phyloP scores from a whole-genome alignment of 2,113 vertebrate genomes.

The Oceanites oceanicus region DNA sequence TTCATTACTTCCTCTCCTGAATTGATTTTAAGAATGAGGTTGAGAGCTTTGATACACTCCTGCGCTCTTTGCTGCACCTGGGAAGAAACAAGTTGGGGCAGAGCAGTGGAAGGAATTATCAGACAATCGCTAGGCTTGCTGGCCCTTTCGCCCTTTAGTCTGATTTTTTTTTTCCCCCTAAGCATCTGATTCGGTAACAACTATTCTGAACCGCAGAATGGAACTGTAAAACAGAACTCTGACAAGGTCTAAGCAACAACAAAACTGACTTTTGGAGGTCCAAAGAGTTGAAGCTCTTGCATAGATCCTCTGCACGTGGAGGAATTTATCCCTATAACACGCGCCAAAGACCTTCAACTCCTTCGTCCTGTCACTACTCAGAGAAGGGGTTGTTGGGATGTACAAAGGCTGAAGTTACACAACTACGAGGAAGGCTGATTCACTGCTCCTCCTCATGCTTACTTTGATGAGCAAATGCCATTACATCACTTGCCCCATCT shows the following conservation, averaged over 20 bases:
- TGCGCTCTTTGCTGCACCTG: conserved; percentile 87
- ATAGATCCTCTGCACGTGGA: rapidly evolving
- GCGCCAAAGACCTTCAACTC: background rate
- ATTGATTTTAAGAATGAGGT: conserved; percentile 82
- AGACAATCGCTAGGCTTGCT: background rate
- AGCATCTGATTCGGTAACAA: rapidly evolving
- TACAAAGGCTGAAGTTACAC: background rate
- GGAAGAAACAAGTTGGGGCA: background rate
- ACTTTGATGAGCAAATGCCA: background rate
- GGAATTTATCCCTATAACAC: background rate
- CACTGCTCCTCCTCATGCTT: background rate
- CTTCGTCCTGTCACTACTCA: rapidly evolving
- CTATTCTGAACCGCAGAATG: background rate
- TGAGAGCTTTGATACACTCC: conserved; percentile 87
- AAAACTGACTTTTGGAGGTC: background rate
- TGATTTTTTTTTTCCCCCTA: rapidly evolving
- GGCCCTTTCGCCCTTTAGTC: background rate
- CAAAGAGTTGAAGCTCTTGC: background rate
- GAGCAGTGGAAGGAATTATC: background rate
- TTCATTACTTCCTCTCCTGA: conserved; percentile 79
- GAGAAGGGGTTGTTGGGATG: background rate
- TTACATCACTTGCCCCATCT: background rate
- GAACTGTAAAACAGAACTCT: background rate
- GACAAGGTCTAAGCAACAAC: background rate
- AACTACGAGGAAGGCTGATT: background rate